Evolutionary conservation across 1,140 invertebrate genomes (phyloP).

Genomic region (Phymastichus coffea): DNA sequence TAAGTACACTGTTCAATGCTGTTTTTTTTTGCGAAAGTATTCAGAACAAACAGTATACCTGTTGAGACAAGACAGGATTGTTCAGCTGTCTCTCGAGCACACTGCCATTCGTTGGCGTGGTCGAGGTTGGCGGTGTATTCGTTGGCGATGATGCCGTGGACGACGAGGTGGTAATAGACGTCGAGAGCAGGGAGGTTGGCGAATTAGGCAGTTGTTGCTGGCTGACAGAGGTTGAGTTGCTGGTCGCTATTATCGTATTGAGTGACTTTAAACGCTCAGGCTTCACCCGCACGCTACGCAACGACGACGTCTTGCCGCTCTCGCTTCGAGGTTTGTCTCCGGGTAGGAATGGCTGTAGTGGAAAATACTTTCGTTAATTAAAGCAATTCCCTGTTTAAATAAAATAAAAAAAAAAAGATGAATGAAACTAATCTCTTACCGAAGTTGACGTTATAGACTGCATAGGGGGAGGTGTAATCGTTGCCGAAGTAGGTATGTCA

Average conservation of each 20-base stretch:
- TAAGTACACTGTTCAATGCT: not conserved
- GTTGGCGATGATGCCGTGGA: slow-evolving; percentile 46
- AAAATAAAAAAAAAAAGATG: not conserved
- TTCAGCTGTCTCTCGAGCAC: slow-evolving; percentile 52
- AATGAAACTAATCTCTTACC: slow-evolving; percentile 33
- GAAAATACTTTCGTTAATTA: not conserved
- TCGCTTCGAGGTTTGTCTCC: slow-evolving; percentile 57
- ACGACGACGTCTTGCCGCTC: slow-evolving; percentile 57
- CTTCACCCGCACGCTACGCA: slow-evolving; percentile 64
- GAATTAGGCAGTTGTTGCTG: slow-evolving; percentile 43
- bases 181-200: not conserved
- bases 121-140: slow-evolving; percentile 46
- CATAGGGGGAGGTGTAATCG: slow-evolving; percentile 38
- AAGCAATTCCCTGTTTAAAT: not conserved
- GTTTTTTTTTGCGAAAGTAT: not conserved
- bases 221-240: slow-evolving; percentile 27
- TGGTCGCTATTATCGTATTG: slow-evolving; percentile 49
- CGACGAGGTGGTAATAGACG: slow-evolving; percentile 29
- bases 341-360: slow-evolving; percentile 42
- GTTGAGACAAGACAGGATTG: slow-evolving; percentile 49
- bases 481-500: slow-evolving; percentile 30
- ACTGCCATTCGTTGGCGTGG: slow-evolving; percentile 42
- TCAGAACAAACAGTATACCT: no score
- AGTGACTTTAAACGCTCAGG: slow-evolving; percentile 58
- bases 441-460: slow-evolving; percentile 48